Evolutionary conservation across 1,140 invertebrate species (phyloP), one percentile per base, ranked within the genome.

Genomic region (Kradibia gibbosae): DNA sequence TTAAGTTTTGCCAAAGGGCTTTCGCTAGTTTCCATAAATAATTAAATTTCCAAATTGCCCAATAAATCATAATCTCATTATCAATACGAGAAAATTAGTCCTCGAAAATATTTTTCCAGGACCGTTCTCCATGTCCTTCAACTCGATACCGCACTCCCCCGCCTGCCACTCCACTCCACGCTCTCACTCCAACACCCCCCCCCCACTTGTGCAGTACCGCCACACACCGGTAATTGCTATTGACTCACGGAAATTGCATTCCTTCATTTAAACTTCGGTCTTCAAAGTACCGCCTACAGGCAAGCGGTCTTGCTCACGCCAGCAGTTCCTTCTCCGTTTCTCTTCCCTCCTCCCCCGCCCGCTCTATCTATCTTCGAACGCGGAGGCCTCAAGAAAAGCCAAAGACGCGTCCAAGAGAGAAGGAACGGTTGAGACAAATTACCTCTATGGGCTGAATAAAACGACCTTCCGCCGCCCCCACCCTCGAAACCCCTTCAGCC

Each of bases 171-270:
- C 34, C 42, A 22, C 15, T 39, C 25, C 36, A 31, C 34, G 53
- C 55, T n/a, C 74, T 36, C 57, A 36, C 57, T 53, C n/a, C 39
- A n/a, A n/a, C n/a, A 34, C 25, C 62, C 57, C 28, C 13, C 65
- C 78, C 65, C 48, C 22, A 7, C 0, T 36, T 10, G 20, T 7
- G n/a, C 70, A 50, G 70, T 48, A 25, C 34, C 34, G 39, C 34
- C 62, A 17, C 62, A 39, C 25, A 50, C 15, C 60, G 75, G 75
- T 82, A 82, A 82, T 82, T 82, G 76, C 76, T 82, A 79, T 82
- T 82, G 81, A 82, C 81, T 82, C 81, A 75, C 76, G 81, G 76
- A 82, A 82, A 82, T 82, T 82, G 81, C 81, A 82, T 82, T 82
- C 81, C 81, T 82, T 77, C 81, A 82, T 82, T 82, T 78, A 82